Conservation (phyloP, 2,797 vertebrate genomes). For the Spheniscus humboldti region DNA sequence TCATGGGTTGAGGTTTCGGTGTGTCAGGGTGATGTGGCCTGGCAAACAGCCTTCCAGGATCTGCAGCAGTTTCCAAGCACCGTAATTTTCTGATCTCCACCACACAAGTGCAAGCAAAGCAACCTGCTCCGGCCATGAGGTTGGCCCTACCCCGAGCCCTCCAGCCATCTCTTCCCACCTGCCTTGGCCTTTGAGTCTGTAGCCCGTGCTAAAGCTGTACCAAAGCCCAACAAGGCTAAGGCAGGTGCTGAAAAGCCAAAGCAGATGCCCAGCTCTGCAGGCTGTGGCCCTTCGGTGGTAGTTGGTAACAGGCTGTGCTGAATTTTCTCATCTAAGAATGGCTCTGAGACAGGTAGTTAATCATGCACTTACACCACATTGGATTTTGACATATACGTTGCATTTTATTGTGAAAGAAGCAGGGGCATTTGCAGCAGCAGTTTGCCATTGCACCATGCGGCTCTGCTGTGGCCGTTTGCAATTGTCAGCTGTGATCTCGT, state of each 20-base stretch:
- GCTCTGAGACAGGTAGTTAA: not conserved
- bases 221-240: rapidly evolving
- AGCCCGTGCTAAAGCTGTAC: rapidly evolving
- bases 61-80: rapidly evolving
- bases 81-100: rapidly evolving
- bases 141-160: not conserved
- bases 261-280: not conserved
- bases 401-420: not conserved
- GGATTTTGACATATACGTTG: rapidly evolving
- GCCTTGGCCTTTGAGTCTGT: not conserved
- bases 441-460: rapidly evolving
- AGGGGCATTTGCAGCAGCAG: not conserved
- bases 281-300: not conserved
- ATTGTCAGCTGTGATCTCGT: not conserved
- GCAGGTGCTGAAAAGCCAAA: not conserved
- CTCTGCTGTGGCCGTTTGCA: rapidly evolving
- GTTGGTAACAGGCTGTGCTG: not conserved
- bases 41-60: not conserved
- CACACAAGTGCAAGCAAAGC: rapidly evolving
- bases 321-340: no score
- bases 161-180: not conserved
- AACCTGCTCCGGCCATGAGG: rapidly evolving
- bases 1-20: not conserved
- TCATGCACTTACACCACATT: rapidly evolving
- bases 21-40: not conserved